Evolutionary conservation across 1,140 invertebrate species (phyloP), one percentile per base, ranked within the genome.

Genomic region (Anastatus disparis): DNA sequence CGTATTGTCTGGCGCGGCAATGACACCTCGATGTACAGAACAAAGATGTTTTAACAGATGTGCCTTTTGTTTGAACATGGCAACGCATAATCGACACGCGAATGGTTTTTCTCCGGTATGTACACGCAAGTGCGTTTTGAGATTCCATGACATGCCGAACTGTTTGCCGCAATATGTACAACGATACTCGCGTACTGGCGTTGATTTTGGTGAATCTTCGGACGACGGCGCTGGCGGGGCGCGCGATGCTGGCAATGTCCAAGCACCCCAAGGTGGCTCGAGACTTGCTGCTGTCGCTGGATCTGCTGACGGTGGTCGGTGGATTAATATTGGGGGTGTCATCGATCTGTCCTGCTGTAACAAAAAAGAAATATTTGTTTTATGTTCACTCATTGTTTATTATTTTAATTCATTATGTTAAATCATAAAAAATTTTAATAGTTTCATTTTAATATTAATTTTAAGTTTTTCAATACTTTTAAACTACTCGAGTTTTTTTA

Each of bases 11-110:
- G 89, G 85, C 1, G 91, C 92, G 56, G 90, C 91, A 80, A 94
- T 94, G 20, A 94, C 92, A 75, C 93, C 93, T 73, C 93, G 87
- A 86, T 95, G 93, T 12, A 95, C 93, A 58, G 93, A 94, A 81
- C 93, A 94, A 71, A 95, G 86, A 78, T 95, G 93, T 84, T 94
- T 95, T 17, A 94, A 82, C 61, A 95, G 85, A 80, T 94, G 93
- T 2, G 93, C 93, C 82, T 95, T 95, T 75, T 95, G 93, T 81
- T 94, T 94, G 82, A 95, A 95, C 93, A 94, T 94, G 29, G 93
- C 93, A 15, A 94, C 92, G 79, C 93, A 95, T 1, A 95, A 88
- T 73, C 93, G 88, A 87, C 93, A 95, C 44, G 93, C 93, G 77
- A 94, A 95, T 6, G 93, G 94, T 80, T 94, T 95, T 75, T 95